Evolutionary conservation across 2,888 invertebrate genomes (phyloP).

Genomic region (Therioaphis trifolii): DNA sequence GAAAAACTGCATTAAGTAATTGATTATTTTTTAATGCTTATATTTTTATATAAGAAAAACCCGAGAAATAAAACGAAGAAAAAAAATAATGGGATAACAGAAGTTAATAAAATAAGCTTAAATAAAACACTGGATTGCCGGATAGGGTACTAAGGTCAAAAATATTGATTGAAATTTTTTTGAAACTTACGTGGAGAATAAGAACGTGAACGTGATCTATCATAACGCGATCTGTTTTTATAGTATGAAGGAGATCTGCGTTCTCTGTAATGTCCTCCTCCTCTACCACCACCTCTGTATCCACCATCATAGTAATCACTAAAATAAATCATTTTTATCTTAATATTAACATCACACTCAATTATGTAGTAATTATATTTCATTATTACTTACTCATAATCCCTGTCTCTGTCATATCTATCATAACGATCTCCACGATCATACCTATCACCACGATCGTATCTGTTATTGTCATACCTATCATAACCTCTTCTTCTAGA

Average conservation of each 20-base stretch:
- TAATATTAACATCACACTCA: too few relatives aligned
- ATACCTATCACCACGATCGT: slow-evolving; percentile 57
- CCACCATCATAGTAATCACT: slow-evolving; percentile 67
- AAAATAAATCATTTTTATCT: background rate
- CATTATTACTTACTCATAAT: slow-evolving; percentile 49
- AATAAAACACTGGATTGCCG: slow-evolving; percentile 49
- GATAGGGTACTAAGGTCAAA: slow-evolving; percentile 53
- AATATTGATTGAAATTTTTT: slow-evolving; percentile 58
- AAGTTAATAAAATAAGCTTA: slow-evolving; percentile 36
- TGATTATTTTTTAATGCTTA: slow-evolving; percentile 54
- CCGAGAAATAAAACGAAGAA: slow-evolving; percentile 40
- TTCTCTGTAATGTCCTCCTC: slow-evolving; percentile 66
- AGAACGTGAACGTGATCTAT: slow-evolving; percentile 80
- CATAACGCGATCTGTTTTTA: slow-evolving; percentile 74
- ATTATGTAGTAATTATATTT: too few relatives aligned
- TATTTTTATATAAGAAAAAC: slow-evolving; percentile 43
- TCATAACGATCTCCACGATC: slow-evolving; percentile 58
- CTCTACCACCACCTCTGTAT: slow-evolving; percentile 70
- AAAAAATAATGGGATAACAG: slow-evolving; percentile 57
- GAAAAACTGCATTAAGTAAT: slow-evolving; percentile 62
- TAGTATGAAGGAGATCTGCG: slow-evolving; percentile 80
- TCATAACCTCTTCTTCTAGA: slow-evolving; percentile 60
- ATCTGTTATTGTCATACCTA: slow-evolving; percentile 54
- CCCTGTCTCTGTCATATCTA: slow-evolving; percentile 57
- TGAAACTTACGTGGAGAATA: slow-evolving; percentile 83